Base-by-base conservation (phyloP, 1,140 invertebrate species). In the Calycopis cecrops region DNA sequence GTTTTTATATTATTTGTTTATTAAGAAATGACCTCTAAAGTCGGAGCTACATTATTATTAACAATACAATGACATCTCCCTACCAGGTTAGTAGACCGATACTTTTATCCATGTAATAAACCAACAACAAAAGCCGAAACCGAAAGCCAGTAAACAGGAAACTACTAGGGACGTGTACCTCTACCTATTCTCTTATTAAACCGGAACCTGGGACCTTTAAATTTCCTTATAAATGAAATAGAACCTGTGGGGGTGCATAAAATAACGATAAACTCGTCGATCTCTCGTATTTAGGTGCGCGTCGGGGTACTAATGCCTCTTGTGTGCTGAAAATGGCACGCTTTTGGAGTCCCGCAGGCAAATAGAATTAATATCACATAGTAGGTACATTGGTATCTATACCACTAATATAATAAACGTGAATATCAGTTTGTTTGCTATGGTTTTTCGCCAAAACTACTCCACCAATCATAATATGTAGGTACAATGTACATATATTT, bases 201-300 rank as follows among this genome's bases (percentile, higher is more conserved):
- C 70, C 62, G 73, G 69, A 76, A 69, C 18, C 55, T 57, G 56
- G 61, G 52, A 59, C 57, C 60, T 67, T 59, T 52, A 57, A 64
- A 53, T 65, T 73, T 70, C 65, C 69, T 70, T 69, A 66, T 59
- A 56, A 54, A 49, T 18, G 57, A 67, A 69, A 62, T 70, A 63
- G 71, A 71, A 68, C 61, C 50, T 49, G 50, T 8, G 64, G 71
- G 40, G 75, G 75, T 78, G 75, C 67, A 76, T 78, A 78, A 78
- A 78, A 78, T 78, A 78, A 77, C 72, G 60, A 71, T 77, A 49
- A 55, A 59, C 60, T 51, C 55, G 58, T 48, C 55, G 58, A 63
- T 60, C 59, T 67, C 42, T 58, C 57, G 58, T 60, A 50, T 59
- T 58, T 59, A 67, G 58, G 58, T 63, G 59, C 38, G 52, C 55